Evolutionary conservation across 2,888 invertebrate species (phyloP).

Genomic region (Caenorhabditis sp.): DNA sequence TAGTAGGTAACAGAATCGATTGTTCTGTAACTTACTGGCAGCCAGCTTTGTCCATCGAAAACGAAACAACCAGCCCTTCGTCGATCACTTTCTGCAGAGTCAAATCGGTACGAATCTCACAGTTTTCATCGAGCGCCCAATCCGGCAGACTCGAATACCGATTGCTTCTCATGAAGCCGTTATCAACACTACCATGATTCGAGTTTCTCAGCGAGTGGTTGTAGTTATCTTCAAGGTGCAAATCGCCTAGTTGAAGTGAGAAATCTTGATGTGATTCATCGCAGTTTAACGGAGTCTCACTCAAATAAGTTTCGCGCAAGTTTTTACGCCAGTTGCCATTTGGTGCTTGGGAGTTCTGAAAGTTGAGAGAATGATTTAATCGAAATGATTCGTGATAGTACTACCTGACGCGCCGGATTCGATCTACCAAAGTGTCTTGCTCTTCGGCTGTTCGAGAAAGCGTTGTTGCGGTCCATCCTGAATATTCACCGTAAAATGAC

Average conservation of each 20-base stretch:
- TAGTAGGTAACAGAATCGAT: too few species aligned
- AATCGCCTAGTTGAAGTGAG: too few species aligned
- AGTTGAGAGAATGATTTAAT: too few species aligned
- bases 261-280: too few species aligned
- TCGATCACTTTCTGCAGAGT: slow-evolving; percentile 64
- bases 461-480: slow-evolving; percentile 23
- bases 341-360: too few species aligned
- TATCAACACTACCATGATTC: too few species aligned
- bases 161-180: slow-evolving; percentile 1
- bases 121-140: slow-evolving; percentile 56
- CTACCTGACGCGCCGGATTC: slow-evolving; percentile 2
- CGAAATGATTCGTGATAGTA: too few species aligned
- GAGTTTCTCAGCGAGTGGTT: background rate
- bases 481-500: slow-evolving; percentile 1
- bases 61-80: slow-evolving; percentile 56
- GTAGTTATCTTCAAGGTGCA: too few species aligned
- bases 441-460: slow-evolving; percentile 18
- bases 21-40: slow-evolving; percentile 68
- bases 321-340: too few species aligned
- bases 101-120: slow-evolving; percentile 45
- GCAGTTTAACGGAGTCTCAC: too few species aligned
- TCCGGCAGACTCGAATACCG: slow-evolving; percentile 29
- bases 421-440: slow-evolving; percentile 24
- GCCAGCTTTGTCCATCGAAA: slow-evolving; percentile 69
- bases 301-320: too few species aligned